These are phyloP conservation scores for Hydriomena furcata DNA, from an alignment of 2,888 invertebrate species.

Conservation along the genomic window DNA sequence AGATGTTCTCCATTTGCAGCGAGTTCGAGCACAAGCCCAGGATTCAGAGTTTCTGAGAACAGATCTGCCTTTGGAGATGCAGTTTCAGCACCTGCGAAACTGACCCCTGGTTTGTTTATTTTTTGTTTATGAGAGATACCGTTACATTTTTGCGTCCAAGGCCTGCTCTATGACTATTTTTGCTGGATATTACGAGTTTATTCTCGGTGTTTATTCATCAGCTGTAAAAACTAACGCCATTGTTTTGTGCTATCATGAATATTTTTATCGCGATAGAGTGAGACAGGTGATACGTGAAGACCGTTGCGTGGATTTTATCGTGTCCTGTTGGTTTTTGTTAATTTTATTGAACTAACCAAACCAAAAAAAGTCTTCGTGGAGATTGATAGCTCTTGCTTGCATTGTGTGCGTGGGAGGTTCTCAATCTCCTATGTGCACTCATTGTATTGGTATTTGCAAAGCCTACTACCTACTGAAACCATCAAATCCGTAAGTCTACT, in stretches of 20 bases:
- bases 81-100: conserved; percentile 87
- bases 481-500: not conserved
- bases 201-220: conserved; percentile 42
- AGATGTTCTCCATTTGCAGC: conserved; percentile 95
- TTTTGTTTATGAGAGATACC: conserved; percentile 15
- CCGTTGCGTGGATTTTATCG: conserved; percentile 65
- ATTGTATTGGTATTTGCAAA: no score
- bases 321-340: conserved; percentile 54
- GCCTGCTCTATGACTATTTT: not conserved
- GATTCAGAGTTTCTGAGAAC: conserved; percentile 79
- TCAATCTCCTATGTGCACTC: not conserved
- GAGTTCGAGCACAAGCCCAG: conserved; percentile 77
- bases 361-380: conserved; percentile 33
- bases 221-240: conserved; percentile 69
- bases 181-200: not conserved
- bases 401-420: conserved; percentile 5
- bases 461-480: no score
- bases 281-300: conserved; percentile 65
- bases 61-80: conserved; percentile 93
- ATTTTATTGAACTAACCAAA: no score
- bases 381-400: conserved; percentile 12
- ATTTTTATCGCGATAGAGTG: conserved; percentile 75
- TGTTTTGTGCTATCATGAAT: conserved; percentile 69
- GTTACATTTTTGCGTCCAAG: not conserved
- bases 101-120: conserved; percentile 90